Evolutionary conservation across 2,797 vertebrate genomes (phyloP), one percentile per base, ranked within the genome.

Genomic region (Lepus oiostolus): DNA sequence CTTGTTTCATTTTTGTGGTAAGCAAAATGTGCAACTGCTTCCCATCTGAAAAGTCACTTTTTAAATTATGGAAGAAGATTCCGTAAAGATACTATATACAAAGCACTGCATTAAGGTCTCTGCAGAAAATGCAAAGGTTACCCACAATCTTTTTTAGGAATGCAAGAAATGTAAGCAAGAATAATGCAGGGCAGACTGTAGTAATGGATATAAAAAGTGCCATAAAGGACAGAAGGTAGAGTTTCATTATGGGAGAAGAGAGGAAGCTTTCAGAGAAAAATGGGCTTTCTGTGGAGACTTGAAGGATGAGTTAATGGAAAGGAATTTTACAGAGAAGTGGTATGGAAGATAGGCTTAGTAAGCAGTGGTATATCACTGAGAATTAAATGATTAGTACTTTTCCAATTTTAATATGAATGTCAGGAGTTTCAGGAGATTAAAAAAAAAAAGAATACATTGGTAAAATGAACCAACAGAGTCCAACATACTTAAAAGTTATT

Each of bases 401-500:
- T 35, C 82, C 35, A 35, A 79, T 42, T n/a, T 84, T 71, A 74
- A 30, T 65, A 50, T 42, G 35, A 81, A 85, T 68, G 89, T 95
- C 80, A 83, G 19, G 5, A 72, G 54, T 38, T 77, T 83, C 5
- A 74, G 67, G 54, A 87, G 24, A 35, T 38, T 88, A 86, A 81
- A 81, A 35, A 42, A 42, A 83, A 8, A 4, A 94, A 93, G 54
- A 65, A 77, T 70, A 86, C 30, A 82, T 68, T 72, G 89, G 32
- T 58, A 82, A 72, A 92, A 76, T 47, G 80, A 81, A 67, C 30
- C 42, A 90, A 11, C 60, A 47, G 68, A 81, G 35, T 38, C n/a
- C 22, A 63, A 71, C 28, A 74, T 38, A 50, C 4, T 62, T 21
- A 74, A 93, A 93, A 85, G 30, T 42, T 84, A 42, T 79, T 72